Percentiles rank a stretch among this genome's conserved stretches.
These are phyloP conservation scores for Nesidiocoris tenuis DNA, from an alignment of 2,888 invertebrate genomes.

Conservation along the genomic window DNA sequence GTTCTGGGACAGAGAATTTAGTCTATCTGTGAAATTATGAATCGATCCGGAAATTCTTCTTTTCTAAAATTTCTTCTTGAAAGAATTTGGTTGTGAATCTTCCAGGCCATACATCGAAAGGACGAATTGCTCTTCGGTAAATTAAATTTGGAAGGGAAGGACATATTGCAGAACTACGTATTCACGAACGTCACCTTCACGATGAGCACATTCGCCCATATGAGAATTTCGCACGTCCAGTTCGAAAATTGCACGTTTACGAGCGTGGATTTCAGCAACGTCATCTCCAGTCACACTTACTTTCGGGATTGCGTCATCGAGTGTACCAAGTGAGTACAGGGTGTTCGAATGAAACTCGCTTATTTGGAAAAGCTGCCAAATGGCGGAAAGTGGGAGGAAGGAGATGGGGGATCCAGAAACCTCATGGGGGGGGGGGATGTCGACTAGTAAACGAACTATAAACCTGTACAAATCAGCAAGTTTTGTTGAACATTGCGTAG, in stretches of 20 bases:
- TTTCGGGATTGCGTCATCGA: constrained; percentile 40
- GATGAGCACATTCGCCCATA: constrained; percentile 40
- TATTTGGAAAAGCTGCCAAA: too few species aligned
- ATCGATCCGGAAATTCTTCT: too few species aligned
- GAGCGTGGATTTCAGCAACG: constrained; percentile 31
- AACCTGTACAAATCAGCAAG: too few species aligned
- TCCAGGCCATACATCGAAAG: constrained; percentile 32
- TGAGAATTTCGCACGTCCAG: constrained; percentile 41
- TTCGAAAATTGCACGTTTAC: constrained; percentile 43
- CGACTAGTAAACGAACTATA: too few species aligned
- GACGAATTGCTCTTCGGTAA: constrained; percentile 13
- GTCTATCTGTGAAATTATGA: too few species aligned
- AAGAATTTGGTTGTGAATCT: not conserved
- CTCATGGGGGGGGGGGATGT: too few species aligned
- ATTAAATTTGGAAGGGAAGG: not conserved
- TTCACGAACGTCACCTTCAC: constrained; percentile 43
- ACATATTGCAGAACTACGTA: constrained; percentile 32
- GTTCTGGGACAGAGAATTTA: too few species aligned
- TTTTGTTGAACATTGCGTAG: too few species aligned
- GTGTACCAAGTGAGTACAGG: constrained; percentile 34
- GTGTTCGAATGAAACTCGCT: too few species aligned
- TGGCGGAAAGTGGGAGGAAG: too few species aligned
- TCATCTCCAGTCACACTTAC: constrained; percentile 45
- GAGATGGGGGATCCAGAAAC: too few species aligned
- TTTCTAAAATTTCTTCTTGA: not conserved